These are phyloP conservation scores for Alsophila aescularia DNA, from an alignment of 2,888 invertebrate genomes.

Conservation along the genomic window DNA sequence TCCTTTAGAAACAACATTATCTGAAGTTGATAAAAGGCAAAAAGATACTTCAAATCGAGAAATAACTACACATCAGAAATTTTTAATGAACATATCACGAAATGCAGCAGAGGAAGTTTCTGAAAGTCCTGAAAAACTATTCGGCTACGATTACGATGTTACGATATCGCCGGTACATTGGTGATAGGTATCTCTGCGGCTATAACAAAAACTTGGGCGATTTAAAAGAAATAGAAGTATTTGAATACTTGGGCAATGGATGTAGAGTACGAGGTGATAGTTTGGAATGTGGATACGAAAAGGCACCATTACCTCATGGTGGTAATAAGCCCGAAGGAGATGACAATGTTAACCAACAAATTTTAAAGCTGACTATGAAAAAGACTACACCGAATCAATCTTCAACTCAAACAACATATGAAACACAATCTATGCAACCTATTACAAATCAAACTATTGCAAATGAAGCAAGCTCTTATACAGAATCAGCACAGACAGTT, in stretches of 20 bases:
- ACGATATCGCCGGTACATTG: slow-evolving; percentile 54
- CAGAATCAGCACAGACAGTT: background rate
- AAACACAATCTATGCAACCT: too few species aligned
- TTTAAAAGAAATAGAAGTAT: slow-evolving; percentile 34
- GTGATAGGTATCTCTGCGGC: slow-evolving; percentile 65
- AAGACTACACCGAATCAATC: background rate
- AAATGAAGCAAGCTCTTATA: background rate
- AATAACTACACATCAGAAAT: background rate
- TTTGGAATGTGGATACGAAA: slow-evolving; percentile 69
- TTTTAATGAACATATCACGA: slow-evolving; percentile 6
- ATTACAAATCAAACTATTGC: background rate
- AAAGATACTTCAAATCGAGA: slow-evolving; percentile 1
- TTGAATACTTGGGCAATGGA: slow-evolving; percentile 53
- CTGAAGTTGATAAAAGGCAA: background rate
- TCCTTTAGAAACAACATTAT: background rate
- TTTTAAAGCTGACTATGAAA: background rate
- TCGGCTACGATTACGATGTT: slow-evolving; percentile 60
- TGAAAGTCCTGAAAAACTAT: slow-evolving; percentile 20
- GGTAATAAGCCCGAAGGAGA: slow-evolving; percentile 38
- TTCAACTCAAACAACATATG: background rate
- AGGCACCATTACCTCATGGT: slow-evolving; percentile 34
- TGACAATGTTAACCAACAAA: background rate
- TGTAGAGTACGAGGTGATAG: slow-evolving; percentile 62
- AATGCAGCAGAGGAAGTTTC: background rate
- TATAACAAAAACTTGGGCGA: slow-evolving; percentile 63